Evolutionary conservation across 2,113 vertebrate genomes (phyloP).

Genomic region (Chrysochloris asiatica): DNA sequence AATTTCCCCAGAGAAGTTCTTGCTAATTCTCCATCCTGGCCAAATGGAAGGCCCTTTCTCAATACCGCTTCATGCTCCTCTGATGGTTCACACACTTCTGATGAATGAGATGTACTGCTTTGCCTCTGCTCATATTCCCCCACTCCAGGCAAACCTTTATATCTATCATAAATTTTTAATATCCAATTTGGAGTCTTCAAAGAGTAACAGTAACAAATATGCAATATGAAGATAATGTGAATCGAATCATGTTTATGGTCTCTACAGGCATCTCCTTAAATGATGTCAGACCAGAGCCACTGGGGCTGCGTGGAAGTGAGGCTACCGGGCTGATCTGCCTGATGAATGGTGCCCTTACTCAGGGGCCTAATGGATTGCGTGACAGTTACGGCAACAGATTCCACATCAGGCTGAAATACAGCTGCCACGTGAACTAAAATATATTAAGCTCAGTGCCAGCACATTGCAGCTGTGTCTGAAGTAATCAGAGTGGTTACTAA

Average conservation of each 20-base stretch:
- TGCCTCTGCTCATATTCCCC: slow-evolving; percentile 65
- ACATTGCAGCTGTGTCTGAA: slow-evolving; percentile 51
- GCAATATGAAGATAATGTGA: slow-evolving; percentile 75
- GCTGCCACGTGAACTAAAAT: slow-evolving; percentile 65
- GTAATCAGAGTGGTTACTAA: background rate
- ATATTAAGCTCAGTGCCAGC: slow-evolving; percentile 43
- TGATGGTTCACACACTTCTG: slow-evolving; percentile 49
- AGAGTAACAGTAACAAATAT: slow-evolving; percentile 74
- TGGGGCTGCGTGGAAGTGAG: background rate
- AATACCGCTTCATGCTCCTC: slow-evolving; percentile 1
- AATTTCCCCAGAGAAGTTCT: background rate
- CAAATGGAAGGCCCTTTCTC: background rate
- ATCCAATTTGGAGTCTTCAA: slow-evolving; percentile 74
- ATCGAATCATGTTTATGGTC: slow-evolving; percentile 80
- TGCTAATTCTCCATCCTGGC: background rate
- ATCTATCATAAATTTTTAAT: slow-evolving; percentile 77
- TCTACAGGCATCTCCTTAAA: slow-evolving; percentile 68
- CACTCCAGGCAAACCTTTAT: slow-evolving; percentile 76
- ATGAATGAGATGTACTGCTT: slow-evolving; percentile 61
- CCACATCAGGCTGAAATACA: slow-evolving; percentile 76
- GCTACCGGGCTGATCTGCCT: slow-evolving; percentile 58
- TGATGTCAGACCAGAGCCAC: slow-evolving; percentile 56
- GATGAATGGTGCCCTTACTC: slow-evolving; percentile 68
- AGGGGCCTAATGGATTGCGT: slow-evolving; percentile 75
- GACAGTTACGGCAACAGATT: slow-evolving; percentile 75